phyloP scores from a whole-genome alignment of 2,797 vertebrate species.

The Clarias laeviceps region DNA sequence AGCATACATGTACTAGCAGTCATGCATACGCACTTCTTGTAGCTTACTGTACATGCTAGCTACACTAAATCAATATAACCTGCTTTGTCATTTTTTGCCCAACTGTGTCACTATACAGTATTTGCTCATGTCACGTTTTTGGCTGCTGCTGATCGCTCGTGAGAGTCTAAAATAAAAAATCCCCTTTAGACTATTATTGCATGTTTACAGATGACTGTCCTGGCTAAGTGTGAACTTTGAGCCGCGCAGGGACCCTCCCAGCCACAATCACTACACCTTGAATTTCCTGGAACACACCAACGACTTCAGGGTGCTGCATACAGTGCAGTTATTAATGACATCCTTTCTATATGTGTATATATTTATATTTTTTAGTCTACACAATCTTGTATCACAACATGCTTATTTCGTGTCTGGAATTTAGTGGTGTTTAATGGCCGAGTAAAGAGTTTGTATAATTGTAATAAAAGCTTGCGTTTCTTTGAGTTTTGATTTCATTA shows the following conservation, averaged over 20 bases:
- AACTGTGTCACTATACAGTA: neutral
- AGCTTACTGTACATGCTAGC: neutral
- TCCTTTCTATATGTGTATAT: neutral
- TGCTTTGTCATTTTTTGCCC: neutral
- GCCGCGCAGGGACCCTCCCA: conserved; percentile 35
- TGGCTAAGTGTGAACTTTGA: conserved; percentile 41
- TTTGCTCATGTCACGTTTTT: conserved; percentile 36
- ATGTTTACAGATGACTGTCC: conserved; percentile 36
- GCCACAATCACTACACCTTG: conserved; percentile 41
- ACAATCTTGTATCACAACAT: neutral
- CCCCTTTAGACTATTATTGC: conserved; percentile 14
- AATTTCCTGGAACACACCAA: conserved; percentile 40
- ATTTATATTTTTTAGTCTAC: neutral
- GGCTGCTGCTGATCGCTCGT: conserved; percentile 3
- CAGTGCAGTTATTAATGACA: neutral
- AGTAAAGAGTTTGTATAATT: neutral
- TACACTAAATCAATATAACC: conserved; percentile 5
- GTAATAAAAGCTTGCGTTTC: neutral
- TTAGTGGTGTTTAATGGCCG: neutral
- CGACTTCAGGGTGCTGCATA: conserved; percentile 9
- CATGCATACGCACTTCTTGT: neutral
- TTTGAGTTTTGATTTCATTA: neutral
- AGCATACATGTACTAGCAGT: conserved; percentile 43
- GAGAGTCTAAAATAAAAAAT: conserved; percentile 9
- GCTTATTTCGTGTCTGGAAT: neutral